Conservation (phyloP, 2,113 vertebrate genomes). For the Chloropsis cyanopogon region DNA sequence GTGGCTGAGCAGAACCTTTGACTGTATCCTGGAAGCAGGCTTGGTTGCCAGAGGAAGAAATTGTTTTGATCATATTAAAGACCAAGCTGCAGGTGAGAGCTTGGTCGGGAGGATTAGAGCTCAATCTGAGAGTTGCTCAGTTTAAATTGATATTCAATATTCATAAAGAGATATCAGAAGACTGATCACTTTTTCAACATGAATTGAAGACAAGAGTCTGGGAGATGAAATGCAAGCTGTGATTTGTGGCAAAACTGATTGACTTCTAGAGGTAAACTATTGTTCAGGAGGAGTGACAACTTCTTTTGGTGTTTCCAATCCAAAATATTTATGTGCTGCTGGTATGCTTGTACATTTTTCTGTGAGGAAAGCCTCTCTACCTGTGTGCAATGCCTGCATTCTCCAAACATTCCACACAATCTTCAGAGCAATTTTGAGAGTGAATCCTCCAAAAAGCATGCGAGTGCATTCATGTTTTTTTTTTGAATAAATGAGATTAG, state of each 20-base stretch:
- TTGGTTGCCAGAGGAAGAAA: background rate
- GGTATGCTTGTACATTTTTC: slow-evolving; percentile 19
- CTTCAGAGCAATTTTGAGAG: slow-evolving; percentile 51
- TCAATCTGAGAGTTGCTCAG: background rate
- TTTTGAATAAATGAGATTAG: slow-evolving; percentile 49
- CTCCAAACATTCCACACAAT: slow-evolving; percentile 45
- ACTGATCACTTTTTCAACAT: background rate
- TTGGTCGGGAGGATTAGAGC: background rate
- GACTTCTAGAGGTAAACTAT: background rate
- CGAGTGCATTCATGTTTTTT: background rate
- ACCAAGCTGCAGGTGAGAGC: background rate
- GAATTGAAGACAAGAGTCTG: background rate
- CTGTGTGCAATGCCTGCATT: background rate
- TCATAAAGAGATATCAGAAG: background rate
- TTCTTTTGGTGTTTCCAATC: background rate
- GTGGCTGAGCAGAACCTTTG: background rate
- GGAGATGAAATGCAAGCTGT: background rate
- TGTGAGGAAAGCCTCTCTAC: slow-evolving; percentile 9
- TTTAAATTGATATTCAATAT: background rate
- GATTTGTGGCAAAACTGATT: background rate
- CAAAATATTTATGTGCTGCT: background rate
- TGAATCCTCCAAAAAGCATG: slow-evolving; percentile 44
- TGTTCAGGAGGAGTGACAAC: background rate
- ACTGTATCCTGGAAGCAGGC: background rate
- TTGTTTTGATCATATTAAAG: background rate